Evolutionary conservation across 2,797 vertebrate genomes (phyloP).

Genomic region (Nannoperca obscura): DNA sequence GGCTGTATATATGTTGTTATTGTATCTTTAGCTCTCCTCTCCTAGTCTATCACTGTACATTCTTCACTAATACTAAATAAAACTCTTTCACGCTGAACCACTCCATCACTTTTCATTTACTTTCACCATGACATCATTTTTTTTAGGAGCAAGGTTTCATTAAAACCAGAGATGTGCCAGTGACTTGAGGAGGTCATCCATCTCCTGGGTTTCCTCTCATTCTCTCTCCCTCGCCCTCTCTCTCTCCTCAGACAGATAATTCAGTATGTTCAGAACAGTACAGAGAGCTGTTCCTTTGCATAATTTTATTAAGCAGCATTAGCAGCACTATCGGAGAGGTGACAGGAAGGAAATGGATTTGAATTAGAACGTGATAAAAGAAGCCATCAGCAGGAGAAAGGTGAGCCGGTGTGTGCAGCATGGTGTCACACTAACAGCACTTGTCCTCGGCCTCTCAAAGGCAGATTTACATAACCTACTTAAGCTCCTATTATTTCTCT

Average conservation of each 20-base stretch:
- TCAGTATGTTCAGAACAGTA: constrained; percentile 54
- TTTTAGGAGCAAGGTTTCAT: constrained; percentile 60
- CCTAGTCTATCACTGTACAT: not conserved
- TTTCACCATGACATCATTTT: constrained; percentile 45
- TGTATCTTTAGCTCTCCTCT: not conserved
- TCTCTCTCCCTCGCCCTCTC: constrained; percentile 17
- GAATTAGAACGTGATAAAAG: constrained; percentile 51
- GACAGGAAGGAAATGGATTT: constrained; percentile 57
- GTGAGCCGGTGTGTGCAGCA: constrained; percentile 4
- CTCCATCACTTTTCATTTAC: constrained; percentile 42
- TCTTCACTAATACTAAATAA: constrained; percentile 31
- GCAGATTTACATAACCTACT: constrained; percentile 53
- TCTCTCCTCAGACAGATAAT: constrained; percentile 48
- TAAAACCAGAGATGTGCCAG: constrained; percentile 52
- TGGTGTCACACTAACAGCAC: constrained; percentile 24
- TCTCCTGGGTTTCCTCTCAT: constrained; percentile 48
- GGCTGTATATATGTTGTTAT: constrained; percentile 3
- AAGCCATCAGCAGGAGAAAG: constrained; percentile 34
- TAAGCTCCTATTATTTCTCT: constrained; percentile 34
- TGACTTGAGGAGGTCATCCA: constrained; percentile 53
- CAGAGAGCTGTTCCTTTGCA: constrained; percentile 56
- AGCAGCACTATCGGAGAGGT: constrained; percentile 39
- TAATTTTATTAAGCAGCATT: constrained; percentile 67
- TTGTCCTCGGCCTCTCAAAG: constrained; percentile 31
- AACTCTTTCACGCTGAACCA: constrained; percentile 29